phyloP scores from a whole-genome alignment of 2,797 vertebrate species.

The Microctenopoma steveboyesi region DNA sequence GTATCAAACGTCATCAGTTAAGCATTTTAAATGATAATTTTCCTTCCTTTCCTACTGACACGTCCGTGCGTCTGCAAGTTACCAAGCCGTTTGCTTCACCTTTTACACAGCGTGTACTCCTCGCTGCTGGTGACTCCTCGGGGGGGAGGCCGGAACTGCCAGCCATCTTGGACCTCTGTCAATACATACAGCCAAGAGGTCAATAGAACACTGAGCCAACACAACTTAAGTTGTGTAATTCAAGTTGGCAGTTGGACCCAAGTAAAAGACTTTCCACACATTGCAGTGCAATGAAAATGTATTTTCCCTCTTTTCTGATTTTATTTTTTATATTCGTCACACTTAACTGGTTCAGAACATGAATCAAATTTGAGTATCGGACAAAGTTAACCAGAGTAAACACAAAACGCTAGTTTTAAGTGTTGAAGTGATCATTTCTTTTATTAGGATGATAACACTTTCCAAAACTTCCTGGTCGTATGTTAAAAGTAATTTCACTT shows the following conservation, averaged over 20 bases:
- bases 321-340: no score
- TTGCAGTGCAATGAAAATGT: no score
- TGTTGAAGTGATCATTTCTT: no score
- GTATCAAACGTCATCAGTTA: not conserved
- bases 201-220: slow-evolving; percentile 32
- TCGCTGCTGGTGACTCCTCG: slow-evolving; percentile 98
- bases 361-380: no score
- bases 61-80: not conserved
- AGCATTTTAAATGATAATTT: not conserved
- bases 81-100: slow-evolving; percentile 77
- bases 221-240: not conserved
- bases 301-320: no score
- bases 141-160: slow-evolving; percentile 97
- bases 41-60: not conserved
- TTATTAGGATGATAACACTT: no score
- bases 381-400: no score
- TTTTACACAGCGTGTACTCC: slow-evolving; percentile 98
- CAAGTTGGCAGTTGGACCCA: not conserved
- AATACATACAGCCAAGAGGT: slow-evolving; percentile 45
- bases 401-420: no score
- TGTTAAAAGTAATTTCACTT: no score
- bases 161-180: slow-evolving; percentile 90
- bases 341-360: no score
- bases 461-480: no score
- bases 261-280: not conserved